A percentile compares a stretch with the other conserved stretches of the same genome.
These are phyloP conservation scores for Phainopepla nitens DNA, from an alignment of 2,113 vertebrate genomes.

Conservation along the genomic window DNA sequence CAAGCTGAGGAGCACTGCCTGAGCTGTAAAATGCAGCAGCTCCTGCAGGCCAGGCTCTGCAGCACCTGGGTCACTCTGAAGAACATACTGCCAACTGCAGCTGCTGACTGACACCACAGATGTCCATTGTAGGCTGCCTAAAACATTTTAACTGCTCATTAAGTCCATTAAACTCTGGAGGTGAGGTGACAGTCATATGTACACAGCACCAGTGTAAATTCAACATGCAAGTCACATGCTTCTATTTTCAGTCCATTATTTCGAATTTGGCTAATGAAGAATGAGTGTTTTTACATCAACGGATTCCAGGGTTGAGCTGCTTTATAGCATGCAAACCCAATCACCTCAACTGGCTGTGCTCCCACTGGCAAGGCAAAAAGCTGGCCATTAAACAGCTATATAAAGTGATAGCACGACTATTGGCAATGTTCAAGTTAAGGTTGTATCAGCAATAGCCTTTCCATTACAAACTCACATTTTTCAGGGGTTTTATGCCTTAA, in stretches of 20 bases:
- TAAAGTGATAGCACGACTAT: slow-evolving; percentile 34
- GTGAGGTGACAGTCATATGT: neutral
- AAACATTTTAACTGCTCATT: slow-evolving; percentile 19
- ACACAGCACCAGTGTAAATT: slow-evolving; percentile 6
- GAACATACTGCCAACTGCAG: neutral
- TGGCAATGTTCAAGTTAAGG: slow-evolving; percentile 47
- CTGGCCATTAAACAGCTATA: slow-evolving; percentile 41
- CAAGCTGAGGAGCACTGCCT: neutral
- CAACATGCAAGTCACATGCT: neutral
- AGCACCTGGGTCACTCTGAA: neutral
- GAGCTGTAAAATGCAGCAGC: neutral
- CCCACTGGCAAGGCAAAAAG: slow-evolving; percentile 15
- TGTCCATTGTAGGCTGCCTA: neutral
- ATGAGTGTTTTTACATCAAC: neutral
- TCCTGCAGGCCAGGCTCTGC: neutral
- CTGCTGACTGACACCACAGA: neutral
- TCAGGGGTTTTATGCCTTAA: slow-evolving; percentile 31
- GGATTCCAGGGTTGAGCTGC: slow-evolving; percentile 6
- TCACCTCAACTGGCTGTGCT: slow-evolving; percentile 22
- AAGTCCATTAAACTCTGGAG: slow-evolving; percentile 9
- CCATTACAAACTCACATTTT: slow-evolving; percentile 32
- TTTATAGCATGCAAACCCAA: slow-evolving; percentile 26
- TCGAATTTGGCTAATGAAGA: slow-evolving; percentile 50
- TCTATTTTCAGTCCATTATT: slow-evolving; percentile 43
- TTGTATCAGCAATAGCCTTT: slow-evolving; percentile 47